A percentile compares a stretch with the other conserved stretches of the same genome.
phyloP scores from a whole-genome alignment of 2,888 invertebrate species.

The Rotaria macrura region DNA sequence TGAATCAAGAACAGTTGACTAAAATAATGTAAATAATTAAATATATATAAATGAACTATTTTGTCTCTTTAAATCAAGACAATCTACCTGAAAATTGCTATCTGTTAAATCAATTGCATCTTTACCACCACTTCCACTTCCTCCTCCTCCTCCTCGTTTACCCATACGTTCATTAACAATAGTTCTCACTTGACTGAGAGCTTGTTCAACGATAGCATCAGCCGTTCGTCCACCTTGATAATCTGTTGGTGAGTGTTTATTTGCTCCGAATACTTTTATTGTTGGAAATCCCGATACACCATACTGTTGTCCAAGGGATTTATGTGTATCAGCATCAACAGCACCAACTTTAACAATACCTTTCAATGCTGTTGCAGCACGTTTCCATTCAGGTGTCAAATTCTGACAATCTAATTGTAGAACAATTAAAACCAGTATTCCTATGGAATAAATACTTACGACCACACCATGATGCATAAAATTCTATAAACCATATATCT shows the following conservation, averaged over 20 bases:
- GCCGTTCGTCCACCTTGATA: constrained; percentile 76
- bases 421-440: neutral
- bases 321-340: constrained; percentile 79
- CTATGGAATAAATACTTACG: constrained; percentile 44
- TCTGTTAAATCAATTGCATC: constrained; percentile 87
- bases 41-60: neutral
- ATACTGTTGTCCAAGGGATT: constrained; percentile 67
- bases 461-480: constrained; percentile 77
- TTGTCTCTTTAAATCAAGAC: neutral
- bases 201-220: constrained; percentile 71
- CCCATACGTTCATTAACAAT: constrained; percentile 61
- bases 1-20: constrained; percentile 69
- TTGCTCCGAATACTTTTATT: constrained; percentile 77
- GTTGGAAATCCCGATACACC: constrained; percentile 84
- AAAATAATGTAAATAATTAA: constrained; percentile 43
- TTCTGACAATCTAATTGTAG: constrained; percentile 58
- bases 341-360: constrained; percentile 87
- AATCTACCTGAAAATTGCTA: constrained; percentile 62
- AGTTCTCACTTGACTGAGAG: constrained; percentile 64
- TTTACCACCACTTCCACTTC: constrained; percentile 42
- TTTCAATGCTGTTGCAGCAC: constrained; percentile 81
- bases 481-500: constrained; percentile 79
- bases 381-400: constrained; percentile 80
- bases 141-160: constrained; percentile 43
- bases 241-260: constrained; percentile 71